These are phyloP conservation scores for Crypturellus tataupa DNA, from an alignment of 2,797 vertebrate genomes.

Conservation along the genomic window DNA sequence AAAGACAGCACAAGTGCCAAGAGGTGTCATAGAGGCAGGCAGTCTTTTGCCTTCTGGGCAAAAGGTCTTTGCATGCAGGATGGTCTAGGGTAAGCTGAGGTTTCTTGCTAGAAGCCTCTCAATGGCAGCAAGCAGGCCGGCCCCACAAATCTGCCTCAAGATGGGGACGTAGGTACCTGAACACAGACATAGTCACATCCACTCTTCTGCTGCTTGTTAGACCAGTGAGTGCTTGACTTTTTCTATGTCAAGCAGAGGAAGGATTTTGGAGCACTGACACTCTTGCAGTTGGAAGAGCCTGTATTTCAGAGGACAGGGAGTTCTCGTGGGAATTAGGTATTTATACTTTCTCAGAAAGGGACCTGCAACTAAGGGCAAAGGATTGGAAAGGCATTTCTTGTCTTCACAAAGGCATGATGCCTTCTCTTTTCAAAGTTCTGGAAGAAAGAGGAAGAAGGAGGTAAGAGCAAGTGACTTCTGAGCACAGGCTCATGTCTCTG, in stretches of 20 bases:
- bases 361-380: not conserved
- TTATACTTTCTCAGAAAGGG: not conserved
- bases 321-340: not conserved
- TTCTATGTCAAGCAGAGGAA: not conserved
- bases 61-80: not conserved
- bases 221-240: not conserved
- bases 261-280: not conserved
- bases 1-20: not conserved
- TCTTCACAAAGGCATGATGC: not conserved
- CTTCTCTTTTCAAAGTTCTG: not conserved
- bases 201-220: not conserved
- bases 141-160: not conserved
- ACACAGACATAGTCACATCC: not conserved
- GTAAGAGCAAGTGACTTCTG: not conserved
- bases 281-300: not conserved
- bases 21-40: slow-evolving; percentile 9
- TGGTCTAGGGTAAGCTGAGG: not conserved
- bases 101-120: not conserved
- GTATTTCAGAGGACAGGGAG: not conserved
- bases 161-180: accelerated
- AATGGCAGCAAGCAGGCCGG: not conserved
- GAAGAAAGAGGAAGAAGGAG: not conserved
- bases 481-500: not conserved
- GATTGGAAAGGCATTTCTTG: not conserved
- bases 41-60: not conserved